phyloP scores from a whole-genome alignment of 1,140 invertebrate genomes.

The Hycleus phaleratus region DNA sequence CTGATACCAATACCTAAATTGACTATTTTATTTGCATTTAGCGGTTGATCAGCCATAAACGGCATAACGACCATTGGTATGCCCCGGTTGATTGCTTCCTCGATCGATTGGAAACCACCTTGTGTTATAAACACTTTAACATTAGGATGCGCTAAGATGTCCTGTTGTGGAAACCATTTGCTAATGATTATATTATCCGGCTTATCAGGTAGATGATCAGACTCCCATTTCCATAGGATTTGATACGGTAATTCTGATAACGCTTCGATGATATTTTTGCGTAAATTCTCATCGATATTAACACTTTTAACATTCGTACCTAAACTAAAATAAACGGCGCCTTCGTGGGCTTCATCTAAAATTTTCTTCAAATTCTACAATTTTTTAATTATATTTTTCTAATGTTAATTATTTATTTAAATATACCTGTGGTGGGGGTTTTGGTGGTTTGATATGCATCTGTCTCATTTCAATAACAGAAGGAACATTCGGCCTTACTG shows the following conservation, averaged over 20 bases:
- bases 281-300: constrained; percentile 36
- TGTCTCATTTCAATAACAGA: constrained; percentile 43
- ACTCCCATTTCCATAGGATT: constrained; percentile 47
- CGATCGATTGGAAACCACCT: constrained; percentile 45
- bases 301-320: constrained; percentile 43
- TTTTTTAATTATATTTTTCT: neutral
- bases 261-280: constrained; percentile 39
- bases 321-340: constrained; percentile 47
- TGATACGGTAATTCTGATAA: constrained; percentile 44
- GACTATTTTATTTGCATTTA: constrained; percentile 26
- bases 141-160: constrained; percentile 49
- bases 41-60: constrained; percentile 37
- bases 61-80: constrained; percentile 46
- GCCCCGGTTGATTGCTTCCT: constrained; percentile 39
- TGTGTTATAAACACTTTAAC: constrained; percentile 44
- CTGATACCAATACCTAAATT: constrained; percentile 30
- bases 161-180: constrained; percentile 64
- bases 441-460: constrained; percentile 41
- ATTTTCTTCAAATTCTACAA: constrained; percentile 34
- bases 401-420: neutral
- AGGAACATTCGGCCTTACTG: constrained; percentile 42
- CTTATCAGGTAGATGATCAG: constrained; percentile 46
- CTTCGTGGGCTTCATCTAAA: constrained; percentile 37
- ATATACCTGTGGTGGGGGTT: constrained; percentile 36
- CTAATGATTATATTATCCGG: constrained; percentile 52